Conservation (phyloP, 2,888 invertebrate genomes). For the Scaptomyza tumidula region DNA sequence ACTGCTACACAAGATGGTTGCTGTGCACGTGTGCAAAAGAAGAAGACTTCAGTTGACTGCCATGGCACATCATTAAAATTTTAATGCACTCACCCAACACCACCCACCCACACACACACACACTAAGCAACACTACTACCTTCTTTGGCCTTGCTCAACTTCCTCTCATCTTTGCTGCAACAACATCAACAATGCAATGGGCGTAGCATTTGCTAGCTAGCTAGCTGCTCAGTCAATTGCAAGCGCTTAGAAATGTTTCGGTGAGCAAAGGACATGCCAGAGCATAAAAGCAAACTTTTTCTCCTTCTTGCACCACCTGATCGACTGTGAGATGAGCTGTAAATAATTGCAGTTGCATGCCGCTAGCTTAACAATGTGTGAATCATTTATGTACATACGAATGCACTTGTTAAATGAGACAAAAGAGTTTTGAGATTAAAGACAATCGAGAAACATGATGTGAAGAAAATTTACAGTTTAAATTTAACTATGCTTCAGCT, state of each 20-base stretch:
- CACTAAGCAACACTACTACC: background rate
- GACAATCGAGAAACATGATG: background rate
- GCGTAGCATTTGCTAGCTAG: conserved; percentile 50
- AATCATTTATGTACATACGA: background rate
- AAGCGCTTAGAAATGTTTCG: conserved; percentile 53
- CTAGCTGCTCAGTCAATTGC: conserved; percentile 58
- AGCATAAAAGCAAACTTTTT: conserved; percentile 1
- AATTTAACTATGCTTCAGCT: no score
- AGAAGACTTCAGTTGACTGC: conserved; percentile 34
- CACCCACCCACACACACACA: conserved; percentile 2
- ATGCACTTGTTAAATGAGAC: conserved; percentile 10
- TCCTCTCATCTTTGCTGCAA: background rate
- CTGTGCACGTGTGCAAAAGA: conserved; percentile 9
- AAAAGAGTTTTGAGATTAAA: background rate
- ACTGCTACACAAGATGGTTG: background rate
- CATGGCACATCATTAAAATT: conserved; percentile 75
- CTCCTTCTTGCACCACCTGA: conserved; percentile 22
- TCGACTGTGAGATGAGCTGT: conserved; percentile 60
- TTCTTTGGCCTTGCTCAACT: background rate
- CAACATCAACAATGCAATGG: conserved; percentile 57
- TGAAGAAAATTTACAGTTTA: no score
- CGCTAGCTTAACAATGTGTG: conserved; percentile 14
- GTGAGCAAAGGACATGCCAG: conserved; percentile 11
- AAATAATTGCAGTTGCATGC: conserved; percentile 34
- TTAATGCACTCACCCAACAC: conserved; percentile 51